Percentiles rank a stretch among this genome's conserved stretches.
Evolutionary conservation across 2,797 vertebrate species (phyloP).

Genomic region (Lutjanus campechanus): DNA sequence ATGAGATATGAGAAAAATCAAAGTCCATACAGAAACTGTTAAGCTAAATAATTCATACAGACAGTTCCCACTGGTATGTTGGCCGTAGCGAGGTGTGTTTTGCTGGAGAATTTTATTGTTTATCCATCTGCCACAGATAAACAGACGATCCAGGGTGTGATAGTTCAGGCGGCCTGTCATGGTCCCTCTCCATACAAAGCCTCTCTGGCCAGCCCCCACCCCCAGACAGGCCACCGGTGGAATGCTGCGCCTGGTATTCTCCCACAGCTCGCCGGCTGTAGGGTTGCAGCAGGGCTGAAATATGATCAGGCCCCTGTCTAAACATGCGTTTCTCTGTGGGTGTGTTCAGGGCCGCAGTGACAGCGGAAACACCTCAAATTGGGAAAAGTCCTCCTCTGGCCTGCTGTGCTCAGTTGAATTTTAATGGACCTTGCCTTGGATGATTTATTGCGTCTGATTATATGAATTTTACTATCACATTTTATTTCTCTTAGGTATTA

Average conservation of each 20-base stretch:
- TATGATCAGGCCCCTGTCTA: slow-evolving; percentile 81
- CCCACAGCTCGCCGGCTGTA: slow-evolving; percentile 59
- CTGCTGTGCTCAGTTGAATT: slow-evolving; percentile 25
- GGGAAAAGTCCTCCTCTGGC: slow-evolving; percentile 48
- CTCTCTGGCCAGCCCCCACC: slow-evolving; percentile 65
- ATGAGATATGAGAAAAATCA: not conserved
- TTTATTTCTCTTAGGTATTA: slow-evolving; percentile 10
- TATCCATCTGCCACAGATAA: slow-evolving; percentile 52
- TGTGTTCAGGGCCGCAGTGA: slow-evolving; percentile 63
- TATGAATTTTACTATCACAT: not conserved
- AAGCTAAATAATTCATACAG: not conserved
- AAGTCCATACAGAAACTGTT: not conserved
- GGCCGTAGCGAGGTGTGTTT: slow-evolving; percentile 19
- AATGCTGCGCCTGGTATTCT: slow-evolving; percentile 84
- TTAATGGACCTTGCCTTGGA: slow-evolving; percentile 4
- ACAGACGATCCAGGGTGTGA: slow-evolving; percentile 48
- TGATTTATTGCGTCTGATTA: slow-evolving; percentile 22
- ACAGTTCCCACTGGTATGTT: not conserved
- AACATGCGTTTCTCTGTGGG: slow-evolving; percentile 76
- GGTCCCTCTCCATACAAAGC: slow-evolving; percentile 71
- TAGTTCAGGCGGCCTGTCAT: slow-evolving; percentile 55
- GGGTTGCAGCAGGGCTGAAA: slow-evolving; percentile 73
- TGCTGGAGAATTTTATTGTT: slow-evolving; percentile 40
- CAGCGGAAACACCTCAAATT: slow-evolving; percentile 69
- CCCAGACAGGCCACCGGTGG: slow-evolving; percentile 74